Base-by-base conservation (phyloP, 2,888 invertebrate species). In the Acrobasis repandana region DNA sequence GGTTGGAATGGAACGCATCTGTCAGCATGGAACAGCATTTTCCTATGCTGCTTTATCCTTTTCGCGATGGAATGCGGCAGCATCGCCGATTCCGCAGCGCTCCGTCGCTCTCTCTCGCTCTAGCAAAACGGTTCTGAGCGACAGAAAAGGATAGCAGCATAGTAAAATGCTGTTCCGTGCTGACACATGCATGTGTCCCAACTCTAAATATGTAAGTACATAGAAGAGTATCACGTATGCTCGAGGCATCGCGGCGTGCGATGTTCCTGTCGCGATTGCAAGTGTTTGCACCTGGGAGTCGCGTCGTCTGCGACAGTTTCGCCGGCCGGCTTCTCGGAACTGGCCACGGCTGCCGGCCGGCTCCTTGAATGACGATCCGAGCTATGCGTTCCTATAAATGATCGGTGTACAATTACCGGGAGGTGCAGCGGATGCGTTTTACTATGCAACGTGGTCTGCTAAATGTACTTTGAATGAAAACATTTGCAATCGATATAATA, bases 291-390 rank as follows among this genome's bases (percentile, higher is more conserved):
- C 86, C 83, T 84, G 85, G 82, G 74, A 65, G 52, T 74, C 82
- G 74, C 73, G 69, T 76, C 76, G 83, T 83, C 83, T 83, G 75
- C 78, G 74, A 72, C 74, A 74, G 77, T 79, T 79, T 80, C 73
- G 74, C 76, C 77, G 75, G 70, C 69, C 70, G 28, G 28, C 67
- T 83, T 88, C 89, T 76, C 54, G 76, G 89, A 89, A 90, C 43
- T 63, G 28, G 28, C 28, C 6, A 28, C 71, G 75, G 79, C 73
- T 73, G 72, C 14, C 73, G 74, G 72, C 14, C n/a, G 77, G 78
- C 76, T 76, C 76, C 75, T 71, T 71, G 74, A 83, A 85, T 85
- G 83, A 80, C 81, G 80, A 76, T 81, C 83, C 74, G 76, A 86
- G 78, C 74, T 79, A 85, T 76, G 79, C 76, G 77, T 85, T 84